Evolutionary conservation across 2,797 vertebrate genomes (phyloP).

Genomic region (Pagetopsis macropterus): DNA sequence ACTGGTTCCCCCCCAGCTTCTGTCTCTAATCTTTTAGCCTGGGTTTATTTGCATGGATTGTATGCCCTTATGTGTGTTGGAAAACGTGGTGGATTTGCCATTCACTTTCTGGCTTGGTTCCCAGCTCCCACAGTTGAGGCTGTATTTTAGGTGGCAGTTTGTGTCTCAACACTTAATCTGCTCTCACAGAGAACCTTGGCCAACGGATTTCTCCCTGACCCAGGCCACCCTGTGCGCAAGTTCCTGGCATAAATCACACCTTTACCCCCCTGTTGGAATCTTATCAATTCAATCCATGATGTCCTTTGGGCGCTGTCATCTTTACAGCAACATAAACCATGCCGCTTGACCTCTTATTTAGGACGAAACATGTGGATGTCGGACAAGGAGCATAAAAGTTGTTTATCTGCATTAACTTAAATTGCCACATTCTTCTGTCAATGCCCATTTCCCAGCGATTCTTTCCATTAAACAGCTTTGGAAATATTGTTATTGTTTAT

Average conservation of each 20-base stretch:
- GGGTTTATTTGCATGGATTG: slow-evolving; percentile 3
- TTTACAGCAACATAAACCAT: slow-evolving; percentile 73
- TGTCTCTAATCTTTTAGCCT: background rate
- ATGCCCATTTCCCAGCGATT: slow-evolving; percentile 68
- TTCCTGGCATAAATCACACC: slow-evolving; percentile 71
- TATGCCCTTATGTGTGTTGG: slow-evolving; percentile 18
- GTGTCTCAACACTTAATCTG: slow-evolving; percentile 72
- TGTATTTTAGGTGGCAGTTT: slow-evolving; percentile 63
- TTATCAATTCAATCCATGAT: slow-evolving; percentile 70
- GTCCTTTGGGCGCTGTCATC: slow-evolving; percentile 68
- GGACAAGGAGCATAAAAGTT: slow-evolving; percentile 34
- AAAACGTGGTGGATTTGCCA: slow-evolving; percentile 32
- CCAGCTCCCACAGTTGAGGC: slow-evolving; percentile 48
- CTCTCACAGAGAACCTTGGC: slow-evolving; percentile 72
- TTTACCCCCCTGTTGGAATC: slow-evolving; percentile 41
- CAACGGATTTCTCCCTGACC: slow-evolving; percentile 66
- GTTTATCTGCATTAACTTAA: slow-evolving; percentile 46
- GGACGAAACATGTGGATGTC: slow-evolving; percentile 48
- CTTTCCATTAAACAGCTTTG: slow-evolving; percentile 72
- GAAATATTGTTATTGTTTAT: slow-evolving; percentile 77
- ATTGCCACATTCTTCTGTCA: slow-evolving; percentile 67
- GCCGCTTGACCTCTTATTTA: slow-evolving; percentile 69
- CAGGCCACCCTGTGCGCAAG: slow-evolving; percentile 54
- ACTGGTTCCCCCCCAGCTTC: background rate
- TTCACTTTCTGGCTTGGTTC: slow-evolving; percentile 50